Evolutionary conservation across 1,140 invertebrate species (phyloP), one percentile per base, ranked within the genome.

Genomic region (Triops cancriformis): DNA sequence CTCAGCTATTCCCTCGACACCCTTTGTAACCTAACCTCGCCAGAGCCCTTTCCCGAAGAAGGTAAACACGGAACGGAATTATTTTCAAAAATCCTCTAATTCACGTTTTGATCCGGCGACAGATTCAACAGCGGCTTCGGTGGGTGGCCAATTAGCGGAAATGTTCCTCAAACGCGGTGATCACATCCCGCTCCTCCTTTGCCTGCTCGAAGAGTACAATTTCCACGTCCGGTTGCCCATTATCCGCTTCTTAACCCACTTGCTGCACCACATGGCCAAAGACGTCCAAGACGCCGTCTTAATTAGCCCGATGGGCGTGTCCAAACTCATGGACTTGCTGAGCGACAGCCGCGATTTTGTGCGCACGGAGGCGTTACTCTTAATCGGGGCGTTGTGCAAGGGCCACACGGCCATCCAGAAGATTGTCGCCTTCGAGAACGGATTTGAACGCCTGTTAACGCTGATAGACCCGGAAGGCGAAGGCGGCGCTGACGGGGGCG

Each of bases 341-440:
- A 89, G 90, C 28, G 98, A 99, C 81, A 94, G 90, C 78, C 88
- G 97, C 83, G 98, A 99, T 89, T 93, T 99, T 6, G 94, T 99
- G 64, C 87, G 98, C 79, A 99, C 99, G 86, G 95, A 98, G 87
- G 90, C 94, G 1, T 85, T 99, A 14, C 85, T 99, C 6, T 85
- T 99, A n/a, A 86, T 99, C 0, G 94, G 94, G 80, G 92, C 97
- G 83, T 85, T 99, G 74, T 98, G 96, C 0, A 96, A 96, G 86
- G 91, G 92, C 7, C 99, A 99, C 87, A 93, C 95, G 0, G 98
- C 98, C 84, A 97, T 99, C 81, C 98, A 99, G 85, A 99, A 99
- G 87, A 98, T 99, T 82, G 96, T 99, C 5, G 98, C 97, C 0
- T 99, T 99, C 87, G 97, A 99, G 87, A 99, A 98, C 87, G 96